Evolutionary conservation across 2,113 vertebrate species (phyloP).

Genomic region (Anguilla rostrata): DNA sequence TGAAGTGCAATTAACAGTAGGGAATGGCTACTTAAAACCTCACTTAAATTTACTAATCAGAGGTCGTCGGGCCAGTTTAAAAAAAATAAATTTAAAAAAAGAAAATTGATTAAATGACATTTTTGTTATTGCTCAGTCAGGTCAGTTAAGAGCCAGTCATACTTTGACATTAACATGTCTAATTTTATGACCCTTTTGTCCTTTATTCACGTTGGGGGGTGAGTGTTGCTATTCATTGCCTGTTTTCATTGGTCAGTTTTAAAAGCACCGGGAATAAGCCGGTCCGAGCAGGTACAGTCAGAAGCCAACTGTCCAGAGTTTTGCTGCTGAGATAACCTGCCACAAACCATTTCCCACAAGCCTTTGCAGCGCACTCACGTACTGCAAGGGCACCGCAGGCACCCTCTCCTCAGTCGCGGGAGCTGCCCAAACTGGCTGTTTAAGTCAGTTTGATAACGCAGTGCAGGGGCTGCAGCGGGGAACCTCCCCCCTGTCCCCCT

Average conservation of each 20-base stretch:
- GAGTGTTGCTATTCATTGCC: background rate
- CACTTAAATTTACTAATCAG: background rate
- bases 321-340: background rate
- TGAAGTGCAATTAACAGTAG: background rate
- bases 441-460: background rate
- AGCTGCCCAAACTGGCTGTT: background rate
- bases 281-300: background rate
- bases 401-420: background rate
- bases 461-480: background rate
- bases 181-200: background rate
- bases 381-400: background rate
- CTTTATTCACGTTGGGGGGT: background rate
- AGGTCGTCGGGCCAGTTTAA: background rate
- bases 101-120: background rate
- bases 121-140: background rate
- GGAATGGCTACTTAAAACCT: background rate
- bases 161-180: background rate
- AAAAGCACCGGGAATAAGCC: background rate
- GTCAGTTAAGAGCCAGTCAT: background rate
- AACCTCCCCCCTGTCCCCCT: background rate
- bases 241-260: background rate
- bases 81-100: too few species aligned
- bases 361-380: background rate
- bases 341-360: background rate
- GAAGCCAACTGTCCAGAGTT: background rate